A percentile compares a stretch with the other conserved stretches of the same genome.
These are phyloP conservation scores for Lepidocolaptes lacrymiger DNA, from an alignment of 2,797 vertebrate genomes.

Conservation along the genomic window DNA sequence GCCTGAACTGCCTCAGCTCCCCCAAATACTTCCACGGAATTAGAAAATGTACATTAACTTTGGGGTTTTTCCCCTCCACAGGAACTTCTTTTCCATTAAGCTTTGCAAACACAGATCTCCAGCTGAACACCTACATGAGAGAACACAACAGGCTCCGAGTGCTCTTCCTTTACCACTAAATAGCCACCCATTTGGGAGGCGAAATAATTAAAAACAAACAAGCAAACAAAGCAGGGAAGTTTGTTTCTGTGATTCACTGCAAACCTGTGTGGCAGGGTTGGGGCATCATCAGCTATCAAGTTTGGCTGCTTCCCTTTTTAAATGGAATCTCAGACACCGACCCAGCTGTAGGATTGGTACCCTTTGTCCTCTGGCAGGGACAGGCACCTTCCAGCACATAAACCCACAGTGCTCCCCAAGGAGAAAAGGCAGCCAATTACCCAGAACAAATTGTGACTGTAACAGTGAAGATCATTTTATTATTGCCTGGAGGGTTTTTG, in stretches of 20 bases:
- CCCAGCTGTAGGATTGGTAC: neutral
- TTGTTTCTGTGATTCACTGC: neutral
- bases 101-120: neutral
- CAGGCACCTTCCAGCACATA: neutral
- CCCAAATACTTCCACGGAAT: neutral
- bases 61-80: neutral
- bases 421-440: slow-evolving; percentile 65
- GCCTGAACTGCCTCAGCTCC: no score
- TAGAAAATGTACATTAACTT: neutral
- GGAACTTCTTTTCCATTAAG: neutral
- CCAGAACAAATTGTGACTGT: slow-evolving; percentile 72
- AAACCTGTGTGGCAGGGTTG: neutral
- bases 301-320: no score
- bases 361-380: neutral
- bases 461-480: slow-evolving; percentile 72
- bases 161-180: neutral
- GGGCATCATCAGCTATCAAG: accelerated
- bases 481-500: slow-evolving; percentile 73
- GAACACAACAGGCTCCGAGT: neutral
- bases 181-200: neutral
- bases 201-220: neutral
- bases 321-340: neutral
- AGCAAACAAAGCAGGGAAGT: neutral
- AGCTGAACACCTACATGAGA: accelerated
- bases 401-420: neutral